Base-by-base conservation (phyloP, 1,140 invertebrate genomes). In the Cephus cinctus region DNA sequence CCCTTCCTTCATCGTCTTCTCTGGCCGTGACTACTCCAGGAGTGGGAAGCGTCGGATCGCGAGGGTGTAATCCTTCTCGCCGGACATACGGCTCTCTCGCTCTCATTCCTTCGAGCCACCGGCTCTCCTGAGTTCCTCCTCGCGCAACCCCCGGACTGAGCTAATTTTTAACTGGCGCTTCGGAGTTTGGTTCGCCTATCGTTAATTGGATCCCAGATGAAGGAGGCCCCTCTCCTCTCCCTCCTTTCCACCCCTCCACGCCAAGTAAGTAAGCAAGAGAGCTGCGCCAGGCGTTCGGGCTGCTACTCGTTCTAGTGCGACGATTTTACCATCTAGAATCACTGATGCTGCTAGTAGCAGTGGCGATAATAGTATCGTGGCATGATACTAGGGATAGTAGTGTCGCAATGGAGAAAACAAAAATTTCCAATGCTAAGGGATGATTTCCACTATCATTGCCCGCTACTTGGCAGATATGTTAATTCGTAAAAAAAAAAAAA, bases 181-280 rank as follows among this genome's bases (percentile, higher is more conserved):
- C 34, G 20, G 52, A 57, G 59, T 65, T 66, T 54, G 59, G 51
- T 57, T 67, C 58, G 57, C 56, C 58, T 62, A 60, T 67, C 64
- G 63, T 65, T 71, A 69, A 71, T 71, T 71, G 64, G 66, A 71
- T 71, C 68, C 65, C 57, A 61, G 63, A 70, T 65, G 59, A 67
- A 66, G 63, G 57, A 67, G 57, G n/a, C 52, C 56, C 47, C 45
- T 50, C 51, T 57, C 45, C 36, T n/a, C n/a, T n/a, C n/a, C n/a
- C n/a, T n/a, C n/a, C n/a, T n/a, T n/a, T n/a, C n/a, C n/a, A n/a
- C 22, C 15, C 11, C 21, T 43, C 23, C 2, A 2, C 20, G 41
- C 11, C 22, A 47, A 36, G 45, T 50, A 40, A 47, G 44, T 14
- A 36, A n/a, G n/a, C n/a, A n/a, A n/a, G n/a, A n/a, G n/a, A n/a